Base-by-base conservation (phyloP, 2,113 vertebrate species). In the Hiodon alosoides region DNA sequence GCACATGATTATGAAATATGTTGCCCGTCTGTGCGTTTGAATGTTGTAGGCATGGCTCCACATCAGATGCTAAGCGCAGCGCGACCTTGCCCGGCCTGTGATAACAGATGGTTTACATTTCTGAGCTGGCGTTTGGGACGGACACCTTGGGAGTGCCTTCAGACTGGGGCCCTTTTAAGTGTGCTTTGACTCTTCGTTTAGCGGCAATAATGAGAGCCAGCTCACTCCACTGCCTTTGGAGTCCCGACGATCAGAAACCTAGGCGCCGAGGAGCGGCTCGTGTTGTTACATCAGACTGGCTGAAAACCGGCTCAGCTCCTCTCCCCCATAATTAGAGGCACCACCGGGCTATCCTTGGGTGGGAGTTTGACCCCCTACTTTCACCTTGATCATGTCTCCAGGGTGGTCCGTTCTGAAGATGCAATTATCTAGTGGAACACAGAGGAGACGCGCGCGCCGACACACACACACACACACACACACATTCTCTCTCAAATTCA, bases 111-210 rank as follows among this genome's bases (percentile, higher is more conserved):
- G 31, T 83, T 82, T 82, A 82, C 77, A 83, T 83, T 80, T 83
- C 84, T 69, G 58, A 78, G 85, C 79, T 79, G 76, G 74, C 68
- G 76, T 72, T 65, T 64, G 11, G 78, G 82, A 80, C 79, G 79
- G 78, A 55, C 74, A 72, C 76, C 68, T 2, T 9, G 47, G 70
- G 70, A 73, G 78, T 62, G 76, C 79, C 78, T 80, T 79, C 77
- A 76, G 76, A 81, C 79, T 82, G 71, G 75, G 78, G 79, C 74
- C 72, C 81, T 82, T 87, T 87, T 84, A 82, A 81, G 78, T 80
- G 76, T 14, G 51, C 77, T 69, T 80, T 73, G 69, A 65, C 64
- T 10, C 73, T 83, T 83, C 82, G 80, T 85, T 74, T 59, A 3
- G 79, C 70, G 9, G 72, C 72, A 79, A 84, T 61, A 85, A 84